These are phyloP conservation scores for Charaxes varanes DNA, from an alignment of 1,140 invertebrate genomes.

Conservation along the genomic window DNA sequence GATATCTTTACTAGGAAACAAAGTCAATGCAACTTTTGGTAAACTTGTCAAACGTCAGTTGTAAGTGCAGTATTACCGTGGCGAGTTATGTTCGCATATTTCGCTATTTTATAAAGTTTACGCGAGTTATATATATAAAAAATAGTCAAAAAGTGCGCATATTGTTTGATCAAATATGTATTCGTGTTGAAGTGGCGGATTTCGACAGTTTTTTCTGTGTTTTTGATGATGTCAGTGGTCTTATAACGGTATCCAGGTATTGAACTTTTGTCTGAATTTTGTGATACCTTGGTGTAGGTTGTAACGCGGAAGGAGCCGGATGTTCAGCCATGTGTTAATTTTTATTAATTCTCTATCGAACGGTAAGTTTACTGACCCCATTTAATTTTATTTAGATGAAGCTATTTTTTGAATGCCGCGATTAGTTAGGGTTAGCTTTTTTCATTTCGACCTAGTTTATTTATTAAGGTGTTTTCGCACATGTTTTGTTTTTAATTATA, in stretches of 20 bases:
- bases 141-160: constrained; percentile 19
- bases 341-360: constrained; percentile 20
- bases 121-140: constrained; percentile 18
- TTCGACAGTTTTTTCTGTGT: constrained; percentile 9
- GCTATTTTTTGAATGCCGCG: too few relatives aligned
- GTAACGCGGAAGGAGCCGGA: constrained; percentile 42
- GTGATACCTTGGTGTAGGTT: constrained; percentile 47
- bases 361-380: constrained; percentile 31
- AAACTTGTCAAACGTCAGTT: constrained; percentile 36
- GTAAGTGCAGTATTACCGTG: constrained; percentile 28
- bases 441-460: too few relatives aligned
- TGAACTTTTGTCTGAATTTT: constrained; percentile 54
- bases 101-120: constrained; percentile 19
- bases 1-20: too few relatives aligned
- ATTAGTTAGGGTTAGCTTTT: too few relatives aligned
- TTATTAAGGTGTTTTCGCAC: too few relatives aligned
- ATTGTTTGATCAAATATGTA: not conserved
- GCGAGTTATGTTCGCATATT: constrained; percentile 15
- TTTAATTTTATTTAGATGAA: too few relatives aligned
- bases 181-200: not conserved
- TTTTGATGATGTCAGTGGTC: constrained; percentile 35
- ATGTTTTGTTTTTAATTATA: too few relatives aligned
- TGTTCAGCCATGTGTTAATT: constrained; percentile 40
- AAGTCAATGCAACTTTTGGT: constrained; percentile 19
- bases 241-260: constrained; percentile 49